phyloP scores from a whole-genome alignment of 2,113 vertebrate species.

The Hymenochirus boettgeri region DNA sequence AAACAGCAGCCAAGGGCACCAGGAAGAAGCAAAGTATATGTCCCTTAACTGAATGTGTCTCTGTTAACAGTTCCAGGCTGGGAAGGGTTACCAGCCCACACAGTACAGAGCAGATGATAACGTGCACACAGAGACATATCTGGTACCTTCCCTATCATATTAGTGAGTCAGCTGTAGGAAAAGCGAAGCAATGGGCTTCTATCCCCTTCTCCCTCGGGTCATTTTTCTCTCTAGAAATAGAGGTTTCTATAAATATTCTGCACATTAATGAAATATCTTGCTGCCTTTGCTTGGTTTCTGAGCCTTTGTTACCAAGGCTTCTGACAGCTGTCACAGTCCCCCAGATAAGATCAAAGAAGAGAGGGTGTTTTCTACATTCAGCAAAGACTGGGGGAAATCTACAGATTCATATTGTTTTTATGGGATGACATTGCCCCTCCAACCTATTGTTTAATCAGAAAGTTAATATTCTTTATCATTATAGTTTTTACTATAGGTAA shows the following conservation, averaged over 20 bases:
- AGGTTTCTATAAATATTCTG: constrained; percentile 20
- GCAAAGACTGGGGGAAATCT: background rate
- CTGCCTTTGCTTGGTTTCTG: background rate
- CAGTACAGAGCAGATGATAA: background rate
- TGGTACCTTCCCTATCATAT: background rate
- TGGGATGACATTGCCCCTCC: no score
- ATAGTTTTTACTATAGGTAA: no score
- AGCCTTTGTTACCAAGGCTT: constrained; percentile 40
- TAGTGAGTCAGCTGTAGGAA: background rate
- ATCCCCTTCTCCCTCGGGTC: constrained; percentile 3
- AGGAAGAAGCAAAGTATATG: no score
- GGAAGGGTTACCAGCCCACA: no score
- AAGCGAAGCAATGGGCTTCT: background rate
- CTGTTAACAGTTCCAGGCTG: no score
- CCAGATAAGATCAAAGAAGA: constrained; percentile 45
- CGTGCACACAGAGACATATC: background rate
- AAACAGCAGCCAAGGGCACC: no score
- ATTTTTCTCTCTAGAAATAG: constrained; percentile 20
- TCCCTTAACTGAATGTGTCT: no score
- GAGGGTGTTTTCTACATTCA: background rate
- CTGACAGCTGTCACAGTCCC: constrained; percentile 55
- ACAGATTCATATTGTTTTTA: no score
- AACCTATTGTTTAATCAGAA: no score
- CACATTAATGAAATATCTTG: constrained; percentile 25
- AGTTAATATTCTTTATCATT: no score